These are phyloP conservation scores for Apteryx mantelli DNA, from an alignment of 2,113 vertebrate species.

Conservation along the genomic window DNA sequence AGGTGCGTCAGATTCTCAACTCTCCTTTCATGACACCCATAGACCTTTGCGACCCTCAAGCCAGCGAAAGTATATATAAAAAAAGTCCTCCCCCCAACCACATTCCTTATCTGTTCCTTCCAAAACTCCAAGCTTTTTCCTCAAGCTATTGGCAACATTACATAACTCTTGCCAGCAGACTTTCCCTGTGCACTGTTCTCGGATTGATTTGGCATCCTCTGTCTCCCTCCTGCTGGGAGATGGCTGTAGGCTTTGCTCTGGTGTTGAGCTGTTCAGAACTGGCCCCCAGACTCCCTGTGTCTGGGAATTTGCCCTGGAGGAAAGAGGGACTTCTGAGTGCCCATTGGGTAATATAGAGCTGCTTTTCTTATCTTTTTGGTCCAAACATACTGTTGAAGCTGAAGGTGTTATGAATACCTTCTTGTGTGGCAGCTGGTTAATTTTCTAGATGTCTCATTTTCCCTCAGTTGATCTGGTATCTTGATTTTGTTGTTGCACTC, in stretches of 20 bases:
- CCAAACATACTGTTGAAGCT: not conserved
- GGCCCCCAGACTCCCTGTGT: not conserved
- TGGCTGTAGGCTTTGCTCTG: not conserved
- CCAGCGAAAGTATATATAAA: not conserved
- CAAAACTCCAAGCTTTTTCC: not conserved
- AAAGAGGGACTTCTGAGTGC: not conserved
- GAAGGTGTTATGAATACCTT: not conserved
- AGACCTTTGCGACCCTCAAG: not conserved
- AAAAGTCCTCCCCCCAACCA: not conserved
- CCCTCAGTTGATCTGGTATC: not conserved
- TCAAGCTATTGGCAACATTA: not conserved
- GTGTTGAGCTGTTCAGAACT: not conserved
- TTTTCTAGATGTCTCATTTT: not conserved
- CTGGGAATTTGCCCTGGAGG: not conserved
- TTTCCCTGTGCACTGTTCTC: not conserved
- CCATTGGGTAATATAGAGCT: not conserved
- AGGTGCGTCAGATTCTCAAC: not conserved
- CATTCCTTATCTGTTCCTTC: not conserved
- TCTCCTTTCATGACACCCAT: accelerated
- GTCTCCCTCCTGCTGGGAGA: not conserved
- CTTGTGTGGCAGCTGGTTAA: not conserved
- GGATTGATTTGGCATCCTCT: not conserved
- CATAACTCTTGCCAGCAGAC: not conserved
- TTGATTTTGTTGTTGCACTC: not conserved
- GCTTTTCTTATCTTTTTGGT: not conserved